Percentiles rank a stretch among this genome's conserved stretches.
Evolutionary conservation across 2,113 vertebrate species (phyloP).

Genomic region (Balaeniceps rex): DNA sequence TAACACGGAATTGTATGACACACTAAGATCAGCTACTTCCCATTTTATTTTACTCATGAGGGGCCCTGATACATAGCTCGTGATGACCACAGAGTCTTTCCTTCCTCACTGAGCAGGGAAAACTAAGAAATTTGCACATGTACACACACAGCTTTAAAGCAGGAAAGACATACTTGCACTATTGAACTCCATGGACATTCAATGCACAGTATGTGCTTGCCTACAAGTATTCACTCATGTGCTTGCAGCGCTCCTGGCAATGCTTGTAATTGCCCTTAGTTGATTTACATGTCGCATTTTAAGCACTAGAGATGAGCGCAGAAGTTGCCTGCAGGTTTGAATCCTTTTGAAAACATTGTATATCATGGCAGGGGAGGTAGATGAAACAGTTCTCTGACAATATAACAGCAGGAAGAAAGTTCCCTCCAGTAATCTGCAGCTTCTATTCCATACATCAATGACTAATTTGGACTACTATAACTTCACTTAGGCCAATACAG

Average conservation of each 20-base stretch:
- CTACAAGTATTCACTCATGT: not conserved
- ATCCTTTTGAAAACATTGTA: not conserved
- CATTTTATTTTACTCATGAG: not conserved
- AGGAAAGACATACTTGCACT: fast-evolving
- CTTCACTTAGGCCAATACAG: not conserved
- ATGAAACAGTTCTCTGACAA: not conserved
- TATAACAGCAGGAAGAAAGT: not conserved
- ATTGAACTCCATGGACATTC: not conserved
- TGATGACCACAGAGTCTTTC: not conserved
- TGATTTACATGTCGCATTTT: conserved; percentile 8
- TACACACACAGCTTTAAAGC: not conserved
- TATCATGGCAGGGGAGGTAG: not conserved
- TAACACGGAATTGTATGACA: not conserved
- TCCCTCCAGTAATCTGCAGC: conserved; percentile 24
- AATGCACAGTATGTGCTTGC: not conserved
- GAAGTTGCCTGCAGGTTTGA: not conserved
- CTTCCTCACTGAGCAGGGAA: not conserved
- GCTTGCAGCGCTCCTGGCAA: not conserved
- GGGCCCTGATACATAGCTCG: not conserved
- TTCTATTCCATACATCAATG: conserved; percentile 6
- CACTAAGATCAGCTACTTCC: not conserved
- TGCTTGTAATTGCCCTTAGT: not conserved
- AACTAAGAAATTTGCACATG: not conserved
- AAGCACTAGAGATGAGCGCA: not conserved
- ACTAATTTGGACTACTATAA: not conserved